Evolutionary conservation across 2,797 vertebrate genomes (phyloP).

Genomic region (Lithobates pipiens): DNA sequence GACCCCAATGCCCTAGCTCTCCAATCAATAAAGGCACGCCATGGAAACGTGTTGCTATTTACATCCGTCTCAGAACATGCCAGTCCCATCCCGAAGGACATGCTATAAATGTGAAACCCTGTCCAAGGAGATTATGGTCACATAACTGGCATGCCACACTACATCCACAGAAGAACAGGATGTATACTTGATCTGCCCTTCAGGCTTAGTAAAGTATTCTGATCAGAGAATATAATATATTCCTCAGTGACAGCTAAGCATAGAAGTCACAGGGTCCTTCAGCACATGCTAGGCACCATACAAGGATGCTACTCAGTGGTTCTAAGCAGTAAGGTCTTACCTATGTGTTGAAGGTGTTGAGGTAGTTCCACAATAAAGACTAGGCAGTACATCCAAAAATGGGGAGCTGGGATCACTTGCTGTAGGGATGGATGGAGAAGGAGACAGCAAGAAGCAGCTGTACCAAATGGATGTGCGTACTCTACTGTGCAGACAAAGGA

Average conservation of each 20-base stretch:
- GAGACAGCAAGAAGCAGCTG: slow-evolving; percentile 9
- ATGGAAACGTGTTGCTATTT: slow-evolving; percentile 5
- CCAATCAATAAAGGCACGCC: neutral
- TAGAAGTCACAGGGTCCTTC: neutral
- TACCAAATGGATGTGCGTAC: slow-evolving; percentile 4
- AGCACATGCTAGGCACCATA: neutral
- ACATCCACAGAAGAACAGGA: no score
- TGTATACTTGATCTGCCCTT: no score
- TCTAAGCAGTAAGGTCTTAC: slow-evolving; percentile 5
- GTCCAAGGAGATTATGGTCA: no score
- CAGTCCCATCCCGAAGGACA: no score
- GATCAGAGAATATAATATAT: no score
- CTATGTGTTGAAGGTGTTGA: neutral
- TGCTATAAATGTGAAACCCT: no score
- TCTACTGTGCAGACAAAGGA: slow-evolving; percentile 42
- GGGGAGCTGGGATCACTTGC: slow-evolving; percentile 1
- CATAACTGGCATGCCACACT: no score
- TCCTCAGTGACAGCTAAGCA: no score
- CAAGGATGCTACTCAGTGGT: neutral
- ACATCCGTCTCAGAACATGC: neutral
- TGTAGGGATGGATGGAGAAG: neutral
- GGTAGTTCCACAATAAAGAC: slow-evolving; percentile 18
- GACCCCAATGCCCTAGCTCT: neutral
- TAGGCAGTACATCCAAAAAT: slow-evolving; percentile 41
- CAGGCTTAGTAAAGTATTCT: no score